Evolutionary conservation across 64 coral and sea anemone genomes (phyloP), one percentile per base, ranked within the genome.

Genomic region (Hydrozoanthus tunicans): DNA sequence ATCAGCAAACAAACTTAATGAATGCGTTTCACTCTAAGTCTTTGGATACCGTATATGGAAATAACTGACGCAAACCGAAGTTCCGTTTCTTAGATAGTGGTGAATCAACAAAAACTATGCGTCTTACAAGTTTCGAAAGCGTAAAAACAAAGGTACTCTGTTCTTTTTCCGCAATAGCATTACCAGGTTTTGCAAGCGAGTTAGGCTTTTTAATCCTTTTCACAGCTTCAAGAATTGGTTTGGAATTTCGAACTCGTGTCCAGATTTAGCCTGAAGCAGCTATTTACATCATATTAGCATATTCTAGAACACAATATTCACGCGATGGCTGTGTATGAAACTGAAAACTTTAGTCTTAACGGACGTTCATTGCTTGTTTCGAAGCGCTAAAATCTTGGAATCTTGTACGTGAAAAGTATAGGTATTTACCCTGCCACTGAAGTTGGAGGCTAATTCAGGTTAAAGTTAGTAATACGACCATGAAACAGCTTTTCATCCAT

Each of bases 231-330:
- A 74, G 53, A 88, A 60, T 43, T 59, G 23, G 27, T 88, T 11
- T 15, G 25, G 69, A 88, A 74, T 88, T 73, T 26, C 13, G 56
- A 32, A 14, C 54, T 15, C 32, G 32, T 43, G 32, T 43, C 55
- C 57, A 75, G 25, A 74, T 58, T 88, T 61, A 5, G 17, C 62
- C 9, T 59, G 14, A 13, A 53, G 71, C 82, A 86, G 70, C 82
- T 86, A 55, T 73, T 71, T 73, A 10, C 69, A 88, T 17, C 69
- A 74, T 23, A 88, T 88, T 73, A 73, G 9, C 84, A 88, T 88
- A 74, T 88, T 88, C 55, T 43, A 73, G 56, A 88, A 74, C 68
- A 26, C 54, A 53, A 74, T 7, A 43, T 70, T 70, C 53, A 88
- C 84, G 84, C 84, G 69, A 88, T 69, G 84, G 43, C 23, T 74